A percentile compares a stretch with the other conserved stretches of the same genome.
These are phyloP conservation scores for Chloroceryle aenea DNA, from an alignment of 2,113 vertebrate genomes.

Conservation along the genomic window DNA sequence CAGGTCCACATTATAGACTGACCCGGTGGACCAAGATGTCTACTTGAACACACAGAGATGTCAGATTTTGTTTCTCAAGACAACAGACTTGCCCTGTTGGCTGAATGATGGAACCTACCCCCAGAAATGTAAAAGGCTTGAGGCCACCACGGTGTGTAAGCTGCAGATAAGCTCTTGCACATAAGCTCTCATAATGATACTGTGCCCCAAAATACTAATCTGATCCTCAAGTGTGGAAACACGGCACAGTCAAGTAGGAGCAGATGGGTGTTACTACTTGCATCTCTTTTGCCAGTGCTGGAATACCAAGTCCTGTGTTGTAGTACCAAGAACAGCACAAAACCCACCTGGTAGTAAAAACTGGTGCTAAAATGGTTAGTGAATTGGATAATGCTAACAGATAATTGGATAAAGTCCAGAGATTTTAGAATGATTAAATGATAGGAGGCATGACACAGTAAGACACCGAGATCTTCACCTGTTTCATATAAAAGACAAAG, in stretches of 20 bases:
- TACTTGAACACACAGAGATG: not conserved
- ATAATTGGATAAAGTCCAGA: not conserved
- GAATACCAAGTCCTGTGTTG: not conserved
- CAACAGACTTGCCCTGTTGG: not conserved
- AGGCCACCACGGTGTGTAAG: not conserved
- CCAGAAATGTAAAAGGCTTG: not conserved
- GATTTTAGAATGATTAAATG: not conserved
- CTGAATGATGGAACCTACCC: not conserved
- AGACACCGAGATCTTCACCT: not conserved
- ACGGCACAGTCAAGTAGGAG: not conserved
- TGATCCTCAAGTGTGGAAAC: not conserved
- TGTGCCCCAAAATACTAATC: not conserved
- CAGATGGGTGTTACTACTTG: not conserved
- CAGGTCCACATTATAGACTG: not conserved
- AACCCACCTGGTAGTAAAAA: not conserved
- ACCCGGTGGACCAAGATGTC: not conserved
- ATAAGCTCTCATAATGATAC: not conserved
- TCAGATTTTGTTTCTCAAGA: not conserved
- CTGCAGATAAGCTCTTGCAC: not conserved
- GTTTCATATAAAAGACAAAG: not conserved
- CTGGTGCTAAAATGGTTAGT: not conserved
- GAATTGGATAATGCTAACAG: not conserved
- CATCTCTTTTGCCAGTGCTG: not conserved
- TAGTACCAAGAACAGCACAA: not conserved
- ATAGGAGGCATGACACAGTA: not conserved